phyloP scores from a whole-genome alignment of 2,888 invertebrate species.

The Heliconius charithonia region DNA sequence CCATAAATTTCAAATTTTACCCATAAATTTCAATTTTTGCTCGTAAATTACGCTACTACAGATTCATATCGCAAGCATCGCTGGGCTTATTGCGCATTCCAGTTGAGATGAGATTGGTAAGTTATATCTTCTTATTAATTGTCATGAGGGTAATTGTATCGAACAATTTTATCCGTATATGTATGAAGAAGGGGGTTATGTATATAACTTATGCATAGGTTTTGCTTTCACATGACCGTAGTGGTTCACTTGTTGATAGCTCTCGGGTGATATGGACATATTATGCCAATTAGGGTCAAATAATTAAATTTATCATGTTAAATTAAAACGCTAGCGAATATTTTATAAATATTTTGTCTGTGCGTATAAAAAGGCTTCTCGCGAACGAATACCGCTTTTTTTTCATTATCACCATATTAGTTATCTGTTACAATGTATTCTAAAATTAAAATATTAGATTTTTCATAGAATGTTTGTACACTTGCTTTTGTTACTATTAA shows the following conservation, averaged over 20 bases:
- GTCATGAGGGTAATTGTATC: slow-evolving; percentile 15
- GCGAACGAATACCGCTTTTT: background rate
- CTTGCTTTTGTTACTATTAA: background rate
- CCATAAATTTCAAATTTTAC: slow-evolving; percentile 2
- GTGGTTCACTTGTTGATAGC: slow-evolving; percentile 23
- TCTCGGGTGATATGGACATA: background rate
- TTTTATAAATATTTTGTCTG: background rate
- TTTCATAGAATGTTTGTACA: background rate
- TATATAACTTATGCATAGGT: background rate
- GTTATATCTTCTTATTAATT: background rate
- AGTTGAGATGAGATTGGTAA: slow-evolving; percentile 24
- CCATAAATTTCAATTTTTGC: background rate
- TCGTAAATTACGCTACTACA: background rate
- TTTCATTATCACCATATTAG: background rate
- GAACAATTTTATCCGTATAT: slow-evolving; percentile 5
- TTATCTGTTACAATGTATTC: too few species aligned
- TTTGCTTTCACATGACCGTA: too few species aligned
- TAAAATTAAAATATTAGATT: background rate
- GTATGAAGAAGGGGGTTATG: slow-evolving; percentile 1
- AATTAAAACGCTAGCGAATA: slow-evolving; percentile 4
- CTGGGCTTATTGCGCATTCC: background rate
- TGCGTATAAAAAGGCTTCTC: background rate
- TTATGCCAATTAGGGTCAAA: background rate
- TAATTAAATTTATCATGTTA: background rate
- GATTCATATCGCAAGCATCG: background rate